Conservation (phyloP, 2,888 invertebrate species). For the Globia sparganii region DNA sequence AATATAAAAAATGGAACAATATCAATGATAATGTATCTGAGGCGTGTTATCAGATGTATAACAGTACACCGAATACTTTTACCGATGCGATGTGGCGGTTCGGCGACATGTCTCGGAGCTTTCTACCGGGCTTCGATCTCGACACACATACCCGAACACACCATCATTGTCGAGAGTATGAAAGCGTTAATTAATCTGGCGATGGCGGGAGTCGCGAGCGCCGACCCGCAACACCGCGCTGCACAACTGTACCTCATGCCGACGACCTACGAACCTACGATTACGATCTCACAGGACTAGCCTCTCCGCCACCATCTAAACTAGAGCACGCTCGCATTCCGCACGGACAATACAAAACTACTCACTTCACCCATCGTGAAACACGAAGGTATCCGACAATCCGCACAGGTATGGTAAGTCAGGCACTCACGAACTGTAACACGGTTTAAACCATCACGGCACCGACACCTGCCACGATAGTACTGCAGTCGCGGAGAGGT, state of each 20-base stretch:
- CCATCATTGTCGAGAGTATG: conserved; percentile 72
- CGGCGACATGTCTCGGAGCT: conserved; percentile 75
- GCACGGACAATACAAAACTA: conserved; percentile 69
- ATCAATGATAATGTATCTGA: conserved; percentile 82
- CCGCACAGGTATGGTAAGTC: conserved; percentile 65
- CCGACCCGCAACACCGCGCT: conserved; percentile 58
- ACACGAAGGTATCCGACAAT: conserved; percentile 70
- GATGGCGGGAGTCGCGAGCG: conserved; percentile 66
- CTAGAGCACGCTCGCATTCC: conserved; percentile 82
- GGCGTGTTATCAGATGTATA: conserved; percentile 81
- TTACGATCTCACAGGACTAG: conserved; percentile 79
- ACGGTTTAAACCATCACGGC: conserved; percentile 84
- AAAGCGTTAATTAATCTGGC: conserved; percentile 77
- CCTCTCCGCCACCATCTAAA: conserved; percentile 75
- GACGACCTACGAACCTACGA: conserved; percentile 86
- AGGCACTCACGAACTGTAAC: conserved; percentile 79
- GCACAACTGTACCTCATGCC: conserved; percentile 75
- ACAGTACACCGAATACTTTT: conserved; percentile 78
- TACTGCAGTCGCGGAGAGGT: conserved; percentile 65
- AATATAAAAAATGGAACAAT: conserved; percentile 76
- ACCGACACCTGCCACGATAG: conserved; percentile 80
- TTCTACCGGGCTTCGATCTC: conserved; percentile 77
- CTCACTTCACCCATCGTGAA: conserved; percentile 88
- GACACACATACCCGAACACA: conserved; percentile 78
- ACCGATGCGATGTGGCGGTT: conserved; percentile 71